Evolutionary conservation across 37 sponge, comb jelly and placozoan species (phyloP).

Genomic region (Ephydatia muelleri): DNA sequence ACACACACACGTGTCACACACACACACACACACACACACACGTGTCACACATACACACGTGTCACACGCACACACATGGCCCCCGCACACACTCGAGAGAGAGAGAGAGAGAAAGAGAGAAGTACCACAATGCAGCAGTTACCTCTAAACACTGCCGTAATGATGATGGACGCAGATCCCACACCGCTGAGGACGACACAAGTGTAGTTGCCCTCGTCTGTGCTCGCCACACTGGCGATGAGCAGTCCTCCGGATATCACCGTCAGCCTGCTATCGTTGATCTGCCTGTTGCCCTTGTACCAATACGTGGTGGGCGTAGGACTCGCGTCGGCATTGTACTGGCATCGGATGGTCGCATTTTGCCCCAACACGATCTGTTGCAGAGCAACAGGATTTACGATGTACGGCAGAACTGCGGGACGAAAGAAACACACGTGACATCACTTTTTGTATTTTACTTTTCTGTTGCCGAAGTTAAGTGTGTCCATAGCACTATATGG

Average conservation of each 20-base stretch:
- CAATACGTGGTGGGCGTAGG: background rate
- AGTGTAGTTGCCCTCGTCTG: conserved; percentile 16
- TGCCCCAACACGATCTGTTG: background rate
- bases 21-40: background rate
- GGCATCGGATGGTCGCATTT: background rate
- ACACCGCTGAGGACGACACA: background rate
- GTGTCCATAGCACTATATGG: no score
- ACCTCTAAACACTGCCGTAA: conserved; percentile 7
- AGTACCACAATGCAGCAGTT: background rate
- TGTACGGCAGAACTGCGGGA: background rate
- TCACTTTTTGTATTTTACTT: background rate
- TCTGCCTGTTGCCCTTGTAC: background rate
- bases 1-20: background rate
- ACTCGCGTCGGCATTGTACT: background rate
- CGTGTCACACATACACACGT: no score
- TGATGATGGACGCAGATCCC: background rate
- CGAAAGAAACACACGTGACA: background rate
- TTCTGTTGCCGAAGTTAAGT: no score
- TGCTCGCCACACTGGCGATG: background rate
- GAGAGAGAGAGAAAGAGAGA: background rate
- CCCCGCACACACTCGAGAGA: background rate
- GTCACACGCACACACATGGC: no score
- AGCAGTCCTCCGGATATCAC: background rate
- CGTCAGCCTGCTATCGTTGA: background rate
- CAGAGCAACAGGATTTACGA: background rate